Evolutionary conservation across 1,140 invertebrate species (phyloP).

Genomic region (Lucilia sericata): DNA sequence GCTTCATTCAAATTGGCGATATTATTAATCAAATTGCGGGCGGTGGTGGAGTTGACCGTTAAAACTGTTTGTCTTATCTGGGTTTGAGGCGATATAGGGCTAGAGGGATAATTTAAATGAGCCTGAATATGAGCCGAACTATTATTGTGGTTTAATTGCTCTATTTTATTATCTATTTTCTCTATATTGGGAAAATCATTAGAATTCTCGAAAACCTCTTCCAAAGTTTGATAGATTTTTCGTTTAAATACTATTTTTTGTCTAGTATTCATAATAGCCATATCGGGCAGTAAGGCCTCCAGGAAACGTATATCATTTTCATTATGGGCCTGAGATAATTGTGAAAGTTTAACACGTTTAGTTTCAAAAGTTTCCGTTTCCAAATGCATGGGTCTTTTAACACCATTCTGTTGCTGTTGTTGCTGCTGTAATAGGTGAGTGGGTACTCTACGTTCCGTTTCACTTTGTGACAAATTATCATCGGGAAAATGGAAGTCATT

Average conservation of each 20-base stretch:
- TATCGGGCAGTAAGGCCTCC: constrained; percentile 43
- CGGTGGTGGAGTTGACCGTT: constrained; percentile 32
- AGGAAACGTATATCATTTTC: constrained; percentile 25
- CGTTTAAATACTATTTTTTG: constrained; percentile 46
- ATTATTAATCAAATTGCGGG: constrained; percentile 24
- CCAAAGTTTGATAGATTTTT: constrained; percentile 45
- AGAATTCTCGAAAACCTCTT: constrained; percentile 42
- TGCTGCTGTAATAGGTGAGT: neutral
- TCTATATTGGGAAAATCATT: constrained; percentile 43
- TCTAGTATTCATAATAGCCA: constrained; percentile 30
- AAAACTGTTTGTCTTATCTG: constrained; percentile 18
- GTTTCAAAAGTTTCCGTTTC: constrained; percentile 22
- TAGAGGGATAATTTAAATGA: neutral
- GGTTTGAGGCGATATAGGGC: no score
- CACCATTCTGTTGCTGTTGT: neutral
- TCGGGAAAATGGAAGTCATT: neutral
- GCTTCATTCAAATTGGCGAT: constrained; percentile 32
- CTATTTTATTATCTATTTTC: neutral
- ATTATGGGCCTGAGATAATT: neutral
- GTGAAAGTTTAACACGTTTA: neutral
- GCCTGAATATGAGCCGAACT: neutral
- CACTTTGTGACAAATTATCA: neutral
- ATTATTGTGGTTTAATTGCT: neutral
- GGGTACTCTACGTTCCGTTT: neutral
- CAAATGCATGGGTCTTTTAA: constrained; percentile 33